Percentiles rank a stretch among this genome's conserved stretches.
phyloP scores from a whole-genome alignment of 2,888 invertebrate species.

The Lysandra coridon region DNA sequence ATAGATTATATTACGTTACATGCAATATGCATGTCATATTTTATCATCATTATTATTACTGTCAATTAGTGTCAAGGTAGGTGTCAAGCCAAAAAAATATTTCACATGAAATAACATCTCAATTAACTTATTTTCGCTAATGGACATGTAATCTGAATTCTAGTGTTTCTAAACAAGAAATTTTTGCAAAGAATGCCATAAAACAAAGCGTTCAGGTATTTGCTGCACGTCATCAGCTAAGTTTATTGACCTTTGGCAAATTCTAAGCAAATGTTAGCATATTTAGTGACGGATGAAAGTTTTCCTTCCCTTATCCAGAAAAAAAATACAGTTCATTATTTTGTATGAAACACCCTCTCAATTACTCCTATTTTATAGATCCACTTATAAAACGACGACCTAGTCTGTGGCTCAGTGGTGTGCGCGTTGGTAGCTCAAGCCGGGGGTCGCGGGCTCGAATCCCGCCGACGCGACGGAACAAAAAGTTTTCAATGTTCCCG shows the following conservation, averaged over 20 bases:
- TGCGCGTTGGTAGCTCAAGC: no score
- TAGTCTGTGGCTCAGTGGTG: no score
- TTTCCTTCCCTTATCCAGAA: neutral
- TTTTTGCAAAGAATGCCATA: neutral
- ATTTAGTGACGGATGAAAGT: neutral
- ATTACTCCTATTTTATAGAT: no score
- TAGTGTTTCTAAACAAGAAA: neutral
- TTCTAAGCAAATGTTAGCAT: neutral
- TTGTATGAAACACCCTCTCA: no score
- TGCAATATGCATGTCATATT: neutral
- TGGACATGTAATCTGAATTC: constrained; percentile 1
- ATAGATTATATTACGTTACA: no score
- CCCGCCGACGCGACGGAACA: no score
- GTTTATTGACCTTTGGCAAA: neutral
- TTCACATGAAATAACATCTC: neutral
- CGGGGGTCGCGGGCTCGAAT: no score
- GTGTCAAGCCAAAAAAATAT: neutral
- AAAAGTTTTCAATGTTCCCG: no score
- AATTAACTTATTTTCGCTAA: neutral
- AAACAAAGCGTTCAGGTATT: constrained; percentile 1
- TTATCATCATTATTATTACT: neutral
- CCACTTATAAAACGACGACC: no score
- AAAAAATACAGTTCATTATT: no score
- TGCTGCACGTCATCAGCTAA: neutral
- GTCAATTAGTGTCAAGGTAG: no score